Base-by-base conservation (phyloP, 2,113 vertebrate genomes). In the Geococcyx californianus region DNA sequence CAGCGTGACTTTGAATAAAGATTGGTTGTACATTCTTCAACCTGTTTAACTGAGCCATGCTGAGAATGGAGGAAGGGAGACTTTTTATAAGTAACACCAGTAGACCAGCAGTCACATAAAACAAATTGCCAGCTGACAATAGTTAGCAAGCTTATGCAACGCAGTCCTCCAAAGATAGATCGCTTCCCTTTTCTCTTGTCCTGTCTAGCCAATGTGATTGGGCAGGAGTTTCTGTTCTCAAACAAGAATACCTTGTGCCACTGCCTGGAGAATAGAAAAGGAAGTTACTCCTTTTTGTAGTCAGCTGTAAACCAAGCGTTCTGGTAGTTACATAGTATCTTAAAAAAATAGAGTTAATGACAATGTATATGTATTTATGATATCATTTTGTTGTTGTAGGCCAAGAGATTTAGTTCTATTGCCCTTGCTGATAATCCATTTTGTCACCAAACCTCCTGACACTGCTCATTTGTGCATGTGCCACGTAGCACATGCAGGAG, bases 401-500 rank as follows among this genome's bases (percentile, higher is more conserved):
- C 60, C 34, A 79, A n/a, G 16, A 9, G 19, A 16, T 19, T 69
- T 33, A 47, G 18, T 62, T 89, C n/a, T 69, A 0, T 26, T 60
- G 54, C 23, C 18, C 45, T 69, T 6, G 1, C 13, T 24, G 19
- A 33, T 9, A 19, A 82, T 33, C 3, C 2, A 3, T 77, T 73
- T 88, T 47, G 44, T 64, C 58, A 79, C 23, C 13, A 29, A 54
- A 6, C 3, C 13, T 25, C 10, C 10, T 36, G 40, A 33, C 13
- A 3, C 38, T 4, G 18, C 20, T 60, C 7, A 7, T 20, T 68
- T 59, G 13, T 38, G 24, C 24, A 38, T 36, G 18, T 33, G 15
- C 11, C 2, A 21, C 0, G 0, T 9, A 25, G 14, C 0, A 1
- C 60, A 44, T 3, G 8, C 20, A 45, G 67, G 33, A 76, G 29